Base-by-base conservation (phyloP, 2,113 vertebrate genomes). In the Lonchura striata region DNA sequence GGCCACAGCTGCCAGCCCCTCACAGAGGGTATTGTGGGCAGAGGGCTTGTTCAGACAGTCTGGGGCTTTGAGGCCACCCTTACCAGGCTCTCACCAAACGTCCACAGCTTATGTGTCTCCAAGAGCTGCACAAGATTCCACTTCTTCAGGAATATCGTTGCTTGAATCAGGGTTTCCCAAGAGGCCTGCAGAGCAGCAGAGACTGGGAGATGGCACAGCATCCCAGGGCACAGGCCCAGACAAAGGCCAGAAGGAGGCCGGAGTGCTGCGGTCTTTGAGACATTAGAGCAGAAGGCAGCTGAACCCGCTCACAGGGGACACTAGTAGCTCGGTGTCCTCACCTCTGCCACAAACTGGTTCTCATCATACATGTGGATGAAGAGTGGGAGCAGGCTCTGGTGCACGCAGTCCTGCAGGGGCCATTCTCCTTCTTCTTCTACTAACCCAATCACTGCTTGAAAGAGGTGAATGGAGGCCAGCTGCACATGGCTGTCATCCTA, bases 241-340 rank as follows among this genome's bases (percentile, higher is more conserved):
- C 46, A n/a, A 53, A 60, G 33, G 33, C 33, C 39, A 66, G 8
- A 35, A 44, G 10, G 19, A 65, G 28, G 20, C 39, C 24, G 10
- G 23, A 66, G 2, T 37, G 28, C 33, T 24, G 15, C 0, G 1
- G 23, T 30, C 28, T 44, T 50, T 20, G 13, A 39, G 19, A 23
- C 11, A 9, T 37, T 59, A 46, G 9, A 49, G 44, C 4, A 31
- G 35, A 28, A 25, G 44, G n/a, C 21, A 31, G 8, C 20, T 50
- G 17, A 25, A 10, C 28, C 28, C 0, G 0, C 11, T n/a, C 33
- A 18, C 5, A 18, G 23, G 15, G 19, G 15, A 39, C 28, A 46
- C 0, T 3, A 21, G 13, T 23, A 59, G 10, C 10, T 46, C 46
- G 66, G 9, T n/a, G 16, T 75, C 53, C 30, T 74, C 68, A 88